Conservation (phyloP, 2,888 invertebrate species). For the Matsumyia berberina region DNA sequence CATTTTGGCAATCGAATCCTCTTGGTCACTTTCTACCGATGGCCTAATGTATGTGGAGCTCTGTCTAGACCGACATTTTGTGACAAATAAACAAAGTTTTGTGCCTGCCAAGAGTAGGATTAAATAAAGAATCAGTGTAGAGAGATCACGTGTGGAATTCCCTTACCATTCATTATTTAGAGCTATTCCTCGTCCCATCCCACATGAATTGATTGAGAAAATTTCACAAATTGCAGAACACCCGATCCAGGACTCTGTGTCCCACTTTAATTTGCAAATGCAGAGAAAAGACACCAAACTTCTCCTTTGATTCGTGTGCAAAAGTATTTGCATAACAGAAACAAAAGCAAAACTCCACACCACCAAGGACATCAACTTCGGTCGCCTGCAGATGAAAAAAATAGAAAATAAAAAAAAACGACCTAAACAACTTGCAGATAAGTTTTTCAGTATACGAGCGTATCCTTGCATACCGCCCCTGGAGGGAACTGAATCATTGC, state of each 20-base stretch:
- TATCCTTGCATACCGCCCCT: background rate
- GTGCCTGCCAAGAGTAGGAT: no score
- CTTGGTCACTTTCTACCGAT: background rate
- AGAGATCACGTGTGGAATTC: no score
- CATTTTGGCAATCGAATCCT: background rate
- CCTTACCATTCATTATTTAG: no score
- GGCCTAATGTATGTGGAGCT: no score
- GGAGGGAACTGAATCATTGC: background rate
- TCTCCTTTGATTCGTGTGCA: conserved; percentile 4
- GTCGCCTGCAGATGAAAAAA: background rate
- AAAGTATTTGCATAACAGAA: conserved; percentile 23
- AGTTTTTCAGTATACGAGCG: background rate
- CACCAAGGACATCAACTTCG: conserved; percentile 5
- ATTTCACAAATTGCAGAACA: background rate
- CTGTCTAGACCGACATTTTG: no score
- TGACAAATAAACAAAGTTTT: no score
- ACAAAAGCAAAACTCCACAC: conserved; percentile 9
- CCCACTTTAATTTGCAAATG: conserved; percentile 19
- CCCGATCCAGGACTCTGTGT: no score
- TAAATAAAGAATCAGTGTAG: no score
- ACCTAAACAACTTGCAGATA: no score
- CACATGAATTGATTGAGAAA: background rate
- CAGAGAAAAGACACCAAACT: conserved; percentile 1
- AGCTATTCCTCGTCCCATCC: background rate
- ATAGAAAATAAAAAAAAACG: background rate